phyloP scores from a whole-genome alignment of 2,888 invertebrate species.

The Paralinhomoeus sp. region DNA sequence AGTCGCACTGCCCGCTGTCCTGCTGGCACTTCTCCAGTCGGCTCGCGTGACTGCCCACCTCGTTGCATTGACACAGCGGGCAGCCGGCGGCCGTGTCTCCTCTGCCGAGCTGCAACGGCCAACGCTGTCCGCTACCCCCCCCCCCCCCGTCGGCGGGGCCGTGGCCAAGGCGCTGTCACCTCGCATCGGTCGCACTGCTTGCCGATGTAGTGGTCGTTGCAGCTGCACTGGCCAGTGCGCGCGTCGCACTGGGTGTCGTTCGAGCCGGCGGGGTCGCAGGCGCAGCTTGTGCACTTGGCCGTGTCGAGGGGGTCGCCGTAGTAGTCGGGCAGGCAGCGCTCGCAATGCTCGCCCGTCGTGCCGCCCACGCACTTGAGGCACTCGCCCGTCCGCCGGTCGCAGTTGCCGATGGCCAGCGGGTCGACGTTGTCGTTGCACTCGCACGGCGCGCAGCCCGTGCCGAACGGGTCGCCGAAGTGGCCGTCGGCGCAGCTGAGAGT shows the following conservation, averaged over 20 bases:
- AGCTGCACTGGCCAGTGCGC: slow-evolving; percentile 31
- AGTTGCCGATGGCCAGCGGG: slow-evolving; percentile 31
- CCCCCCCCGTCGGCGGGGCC: too few relatives aligned
- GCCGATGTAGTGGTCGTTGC: slow-evolving; percentile 28
- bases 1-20: slow-evolving; percentile 28
- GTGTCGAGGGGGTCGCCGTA: slow-evolving; percentile 18
- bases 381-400: slow-evolving; percentile 56
- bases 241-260: slow-evolving; percentile 46
- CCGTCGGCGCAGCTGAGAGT: slow-evolving; percentile 44
- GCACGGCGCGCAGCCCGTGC: slow-evolving; percentile 39
- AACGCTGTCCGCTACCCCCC: too few relatives aligned
- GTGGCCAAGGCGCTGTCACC: slow-evolving; percentile 3
- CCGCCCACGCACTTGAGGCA: slow-evolving; percentile 62
- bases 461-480: slow-evolving; percentile 51
- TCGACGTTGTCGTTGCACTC: slow-evolving; percentile 72
- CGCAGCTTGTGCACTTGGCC: slow-evolving; percentile 35
- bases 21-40: slow-evolving; percentile 21
- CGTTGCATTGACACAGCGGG: slow-evolving; percentile 40
- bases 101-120: slow-evolving; percentile 36
- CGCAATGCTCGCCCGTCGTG: slow-evolving; percentile 46
- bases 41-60: slow-evolving; percentile 20
- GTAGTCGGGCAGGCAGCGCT: slow-evolving; percentile 28
- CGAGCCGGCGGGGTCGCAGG: slow-evolving; percentile 52
- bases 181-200: slow-evolving; percentile 28
- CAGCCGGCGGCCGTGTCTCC: slow-evolving; percentile 55